Evolutionary conservation across 2,797 vertebrate species (phyloP).

Genomic region (Morus bassanus): DNA sequence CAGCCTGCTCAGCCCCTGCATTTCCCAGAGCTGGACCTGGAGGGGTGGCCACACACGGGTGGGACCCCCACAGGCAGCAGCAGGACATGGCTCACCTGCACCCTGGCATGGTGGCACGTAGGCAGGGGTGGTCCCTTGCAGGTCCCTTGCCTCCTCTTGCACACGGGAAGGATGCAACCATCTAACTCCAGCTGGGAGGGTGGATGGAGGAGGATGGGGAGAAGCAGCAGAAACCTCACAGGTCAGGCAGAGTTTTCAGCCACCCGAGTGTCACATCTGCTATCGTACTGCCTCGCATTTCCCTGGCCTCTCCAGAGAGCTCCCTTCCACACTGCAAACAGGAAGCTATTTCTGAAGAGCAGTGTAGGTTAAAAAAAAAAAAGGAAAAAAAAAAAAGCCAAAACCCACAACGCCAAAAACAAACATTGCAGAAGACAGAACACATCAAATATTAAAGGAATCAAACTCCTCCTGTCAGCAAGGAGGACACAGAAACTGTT

Average conservation of each 20-base stretch:
- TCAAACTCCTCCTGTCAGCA: slow-evolving; percentile 39
- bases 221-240: neutral
- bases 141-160: neutral
- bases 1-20: neutral
- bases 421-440: slow-evolving; percentile 39
- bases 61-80: neutral
- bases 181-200: neutral
- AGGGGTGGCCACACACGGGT: too few species aligned
- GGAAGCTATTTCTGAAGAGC: neutral
- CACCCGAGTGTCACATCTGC: neutral
- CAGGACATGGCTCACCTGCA: neutral
- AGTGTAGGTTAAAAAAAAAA: neutral
- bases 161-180: neutral
- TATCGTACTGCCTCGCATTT: neutral
- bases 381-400: neutral
- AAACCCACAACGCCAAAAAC: slow-evolving; percentile 7
- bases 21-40: neutral
- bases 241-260: neutral
- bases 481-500: neutral
- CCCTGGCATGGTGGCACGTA: neutral
- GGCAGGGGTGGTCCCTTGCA: neutral
- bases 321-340: neutral
- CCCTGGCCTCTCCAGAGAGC: neutral
- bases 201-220: neutral
- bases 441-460: slow-evolving; percentile 60